Percentiles rank a stretch among this genome's conserved stretches.
These are phyloP conservation scores for Chrosomus eos DNA, from an alignment of 2,797 vertebrate genomes.

Conservation along the genomic window DNA sequence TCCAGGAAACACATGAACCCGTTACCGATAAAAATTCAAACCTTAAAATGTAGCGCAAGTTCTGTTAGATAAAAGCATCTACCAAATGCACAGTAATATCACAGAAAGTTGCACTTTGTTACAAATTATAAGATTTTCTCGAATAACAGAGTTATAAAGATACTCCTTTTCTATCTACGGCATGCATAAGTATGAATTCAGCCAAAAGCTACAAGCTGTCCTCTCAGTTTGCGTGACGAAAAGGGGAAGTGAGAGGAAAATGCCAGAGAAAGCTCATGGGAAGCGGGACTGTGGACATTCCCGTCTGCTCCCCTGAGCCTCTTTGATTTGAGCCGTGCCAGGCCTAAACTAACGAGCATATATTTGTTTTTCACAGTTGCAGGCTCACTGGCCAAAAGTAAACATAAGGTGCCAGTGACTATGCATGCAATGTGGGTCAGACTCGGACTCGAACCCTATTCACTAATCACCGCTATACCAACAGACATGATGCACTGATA, in stretches of 20 bases:
- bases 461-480: background rate
- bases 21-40: background rate
- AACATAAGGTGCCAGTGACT: conserved; percentile 20
- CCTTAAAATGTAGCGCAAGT: background rate
- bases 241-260: conserved; percentile 23
- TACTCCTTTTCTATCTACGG: background rate
- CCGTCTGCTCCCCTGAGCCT: conserved; percentile 23
- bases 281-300: conserved; percentile 18
- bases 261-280: conserved; percentile 20
- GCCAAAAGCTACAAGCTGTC: background rate
- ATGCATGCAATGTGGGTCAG: background rate
- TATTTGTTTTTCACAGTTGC: conserved; percentile 38
- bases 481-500: background rate
- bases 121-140: background rate
- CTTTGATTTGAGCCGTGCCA: conserved; percentile 12
- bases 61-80: background rate
- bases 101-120: background rate
- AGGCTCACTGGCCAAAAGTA: background rate
- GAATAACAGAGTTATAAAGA: background rate
- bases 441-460: background rate
- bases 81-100: background rate
- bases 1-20: background rate
- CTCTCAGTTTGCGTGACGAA: background rate
- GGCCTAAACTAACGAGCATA: conserved; percentile 8
- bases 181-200: background rate